Conservation (phyloP, 2,888 invertebrate genomes). For the Sarcophaga variegata region DNA sequence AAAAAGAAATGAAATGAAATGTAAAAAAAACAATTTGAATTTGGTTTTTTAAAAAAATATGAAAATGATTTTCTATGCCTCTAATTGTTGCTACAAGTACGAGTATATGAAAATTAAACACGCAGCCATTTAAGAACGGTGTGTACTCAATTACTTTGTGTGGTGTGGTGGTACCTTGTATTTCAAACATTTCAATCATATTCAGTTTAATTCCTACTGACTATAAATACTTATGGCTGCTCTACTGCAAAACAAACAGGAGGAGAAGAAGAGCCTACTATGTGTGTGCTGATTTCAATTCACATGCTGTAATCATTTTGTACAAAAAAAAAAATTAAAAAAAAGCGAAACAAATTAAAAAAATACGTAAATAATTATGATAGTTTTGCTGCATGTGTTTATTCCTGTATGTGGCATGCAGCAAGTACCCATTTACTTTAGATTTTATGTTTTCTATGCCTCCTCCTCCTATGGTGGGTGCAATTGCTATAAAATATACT, state of each 20-base stretch:
- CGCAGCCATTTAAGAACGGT: conserved; percentile 15
- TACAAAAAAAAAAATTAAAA: background rate
- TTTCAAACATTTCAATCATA: conserved; percentile 8
- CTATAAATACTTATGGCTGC: conserved; percentile 21
- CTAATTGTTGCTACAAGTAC: background rate
- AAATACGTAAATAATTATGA: conserved; percentile 43
- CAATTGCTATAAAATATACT: conserved; percentile 17
- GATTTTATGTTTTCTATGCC: background rate
- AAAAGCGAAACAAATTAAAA: background rate
- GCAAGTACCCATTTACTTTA: background rate
- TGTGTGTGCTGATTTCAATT: conserved; percentile 50
- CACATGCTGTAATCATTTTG: conserved; percentile 22
- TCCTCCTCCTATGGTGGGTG: conserved; percentile 34
- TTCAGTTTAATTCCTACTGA: background rate
- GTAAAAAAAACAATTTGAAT: background rate
- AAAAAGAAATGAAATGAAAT: no score
- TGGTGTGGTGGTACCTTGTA: background rate
- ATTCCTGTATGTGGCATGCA: conserved; percentile 6
- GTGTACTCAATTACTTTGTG: conserved; percentile 39
- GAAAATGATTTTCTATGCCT: conserved; percentile 26
- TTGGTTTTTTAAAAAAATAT: conserved; percentile 46
- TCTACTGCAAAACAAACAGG: background rate
- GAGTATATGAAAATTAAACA: background rate
- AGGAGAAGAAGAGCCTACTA: background rate
- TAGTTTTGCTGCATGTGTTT: conserved; percentile 9